Percentiles rank a stretch among this genome's conserved stretches.
phyloP scores from a whole-genome alignment of 2,113 vertebrate species.

The Phalacrocorax carbo region DNA sequence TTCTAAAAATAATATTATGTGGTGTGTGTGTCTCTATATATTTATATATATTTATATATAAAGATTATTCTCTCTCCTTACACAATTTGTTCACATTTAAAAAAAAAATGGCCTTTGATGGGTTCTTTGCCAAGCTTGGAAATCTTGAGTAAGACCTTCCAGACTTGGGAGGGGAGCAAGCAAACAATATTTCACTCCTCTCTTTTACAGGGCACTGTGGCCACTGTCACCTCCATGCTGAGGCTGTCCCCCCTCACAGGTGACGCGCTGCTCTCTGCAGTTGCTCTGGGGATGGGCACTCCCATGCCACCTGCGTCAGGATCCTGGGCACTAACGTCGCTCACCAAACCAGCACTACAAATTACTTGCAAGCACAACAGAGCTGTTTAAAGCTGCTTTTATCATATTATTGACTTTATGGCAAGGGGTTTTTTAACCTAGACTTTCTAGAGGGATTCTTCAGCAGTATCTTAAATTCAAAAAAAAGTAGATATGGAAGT shows the following conservation, averaged over 20 bases:
- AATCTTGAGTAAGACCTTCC: background rate
- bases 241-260: background rate
- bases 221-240: rapidly evolving
- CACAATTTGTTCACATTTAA: background rate
- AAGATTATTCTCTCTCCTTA: background rate
- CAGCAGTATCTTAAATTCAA: background rate
- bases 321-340: background rate
- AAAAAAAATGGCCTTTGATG: background rate
- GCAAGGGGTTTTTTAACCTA: background rate
- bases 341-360: background rate
- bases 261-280: background rate
- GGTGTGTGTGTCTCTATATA: rapidly evolving
- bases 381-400: background rate
- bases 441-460: background rate
- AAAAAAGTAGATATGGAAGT: background rate
- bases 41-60: no score
- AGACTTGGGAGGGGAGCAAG: background rate
- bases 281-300: background rate
- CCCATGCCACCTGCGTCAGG: rapidly evolving
- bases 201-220: rapidly evolving
- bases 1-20: background rate
- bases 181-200: background rate
- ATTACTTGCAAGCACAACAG: background rate
- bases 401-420: background rate
- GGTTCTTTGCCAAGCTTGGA: background rate